A percentile compares a stretch with the other conserved stretches of the same genome.
phyloP scores from a whole-genome alignment of 2,888 invertebrate genomes.

The Lymantria dispar region DNA sequence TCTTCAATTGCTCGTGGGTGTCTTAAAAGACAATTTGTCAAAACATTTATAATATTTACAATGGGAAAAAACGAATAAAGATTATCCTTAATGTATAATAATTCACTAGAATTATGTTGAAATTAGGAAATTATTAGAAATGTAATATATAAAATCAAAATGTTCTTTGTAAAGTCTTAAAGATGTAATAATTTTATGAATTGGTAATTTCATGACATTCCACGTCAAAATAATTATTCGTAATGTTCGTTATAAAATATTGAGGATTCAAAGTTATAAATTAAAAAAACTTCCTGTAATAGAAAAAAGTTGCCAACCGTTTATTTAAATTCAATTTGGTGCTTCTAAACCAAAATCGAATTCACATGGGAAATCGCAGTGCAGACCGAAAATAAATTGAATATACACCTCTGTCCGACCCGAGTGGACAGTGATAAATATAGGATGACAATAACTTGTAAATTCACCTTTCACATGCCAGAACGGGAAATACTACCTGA shows the following conservation, averaged over 20 bases:
- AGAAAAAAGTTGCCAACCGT: constrained; percentile 15
- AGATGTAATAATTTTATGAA: background rate
- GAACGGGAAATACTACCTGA: background rate
- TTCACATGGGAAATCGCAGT: constrained; percentile 64
- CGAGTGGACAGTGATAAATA: constrained; percentile 52
- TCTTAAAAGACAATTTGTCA: too few relatives aligned
- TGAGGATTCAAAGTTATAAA: constrained; percentile 22
- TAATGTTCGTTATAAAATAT: background rate
- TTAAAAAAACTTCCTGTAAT: constrained; percentile 29
- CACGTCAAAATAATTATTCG: background rate
- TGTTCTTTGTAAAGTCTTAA: too few relatives aligned
- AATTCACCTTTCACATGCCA: background rate
- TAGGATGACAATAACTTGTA: constrained; percentile 38
- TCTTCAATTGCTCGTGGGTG: too few relatives aligned
- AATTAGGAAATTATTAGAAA: too few relatives aligned
- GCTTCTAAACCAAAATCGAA: constrained; percentile 48
- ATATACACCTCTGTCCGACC: constrained; percentile 46
- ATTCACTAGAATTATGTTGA: too few relatives aligned
- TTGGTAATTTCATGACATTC: background rate
- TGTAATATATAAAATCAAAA: too few relatives aligned
- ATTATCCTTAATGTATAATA: too few relatives aligned
- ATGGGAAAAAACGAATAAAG: too few relatives aligned
- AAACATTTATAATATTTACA: too few relatives aligned
- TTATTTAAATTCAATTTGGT: constrained; percentile 38
- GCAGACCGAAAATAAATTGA: constrained; percentile 64